Evolutionary conservation across 1,140 invertebrate genomes (phyloP).

Genomic region (Ladona fulva): DNA sequence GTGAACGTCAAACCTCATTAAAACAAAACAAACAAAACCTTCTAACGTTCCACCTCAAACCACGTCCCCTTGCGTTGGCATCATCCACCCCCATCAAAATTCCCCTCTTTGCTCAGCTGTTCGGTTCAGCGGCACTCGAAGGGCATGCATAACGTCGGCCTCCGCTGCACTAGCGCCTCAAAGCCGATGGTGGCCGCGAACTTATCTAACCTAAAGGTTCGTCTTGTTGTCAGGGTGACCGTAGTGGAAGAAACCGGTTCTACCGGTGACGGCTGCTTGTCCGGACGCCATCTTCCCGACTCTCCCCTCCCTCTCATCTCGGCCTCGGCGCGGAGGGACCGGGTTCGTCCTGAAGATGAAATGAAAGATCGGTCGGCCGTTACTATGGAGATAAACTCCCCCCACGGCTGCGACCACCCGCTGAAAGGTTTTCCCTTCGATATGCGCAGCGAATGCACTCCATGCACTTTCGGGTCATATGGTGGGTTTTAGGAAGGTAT

Average conservation of each 20-base stretch:
- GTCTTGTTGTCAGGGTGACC: neutral
- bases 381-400: neutral
- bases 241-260: neutral
- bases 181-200: neutral
- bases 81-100: neutral
- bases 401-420: neutral
- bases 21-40: neutral
- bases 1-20: slow-evolving; percentile 4
- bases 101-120: neutral
- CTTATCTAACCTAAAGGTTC: neutral
- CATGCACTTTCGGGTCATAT: too few species aligned
- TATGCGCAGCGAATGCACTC: too few species aligned
- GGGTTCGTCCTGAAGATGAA: neutral
- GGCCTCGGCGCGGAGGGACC: too few species aligned
- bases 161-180: neutral
- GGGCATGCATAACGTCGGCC: neutral
- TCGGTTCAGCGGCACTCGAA: neutral
- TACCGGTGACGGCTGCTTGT: neutral
- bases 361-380: neutral
- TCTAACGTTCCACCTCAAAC: neutral
- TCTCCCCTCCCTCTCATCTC: too few species aligned
- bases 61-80: neutral
- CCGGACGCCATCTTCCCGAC: neutral
- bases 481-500: too few species aligned
- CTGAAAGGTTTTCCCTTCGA: too few species aligned